Percentiles rank a stretch among this genome's conserved stretches.
These are phyloP conservation scores for Itoplectis maculator DNA, from an alignment of 2,888 invertebrate genomes.

Conservation along the genomic window DNA sequence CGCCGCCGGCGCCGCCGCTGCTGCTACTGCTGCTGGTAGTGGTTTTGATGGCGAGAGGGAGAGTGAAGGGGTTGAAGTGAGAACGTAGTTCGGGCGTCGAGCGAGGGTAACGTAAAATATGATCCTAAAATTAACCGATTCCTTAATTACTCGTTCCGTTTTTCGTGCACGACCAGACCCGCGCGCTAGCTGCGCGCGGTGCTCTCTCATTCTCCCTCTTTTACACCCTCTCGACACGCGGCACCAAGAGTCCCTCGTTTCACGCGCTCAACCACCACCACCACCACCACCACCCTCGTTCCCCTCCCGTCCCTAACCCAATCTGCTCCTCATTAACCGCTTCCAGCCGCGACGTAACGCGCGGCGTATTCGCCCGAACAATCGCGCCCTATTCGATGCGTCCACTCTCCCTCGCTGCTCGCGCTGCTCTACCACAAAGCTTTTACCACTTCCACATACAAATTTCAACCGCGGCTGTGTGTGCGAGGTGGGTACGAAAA, in stretches of 20 bases:
- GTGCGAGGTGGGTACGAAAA: too few species aligned
- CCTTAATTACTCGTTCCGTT: slow-evolving; percentile 81
- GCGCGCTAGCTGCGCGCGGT: too few species aligned
- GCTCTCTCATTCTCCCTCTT: slow-evolving; percentile 42
- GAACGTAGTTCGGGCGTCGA: slow-evolving; percentile 28
- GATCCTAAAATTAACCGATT: slow-evolving; percentile 82
- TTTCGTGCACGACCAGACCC: slow-evolving; percentile 69
- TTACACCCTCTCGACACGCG: slow-evolving; percentile 62
- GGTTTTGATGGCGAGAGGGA: slow-evolving; percentile 31
- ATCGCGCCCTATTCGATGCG: slow-evolving; percentile 36
- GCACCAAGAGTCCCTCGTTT: slow-evolving; percentile 63
- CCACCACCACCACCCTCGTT: slow-evolving; percentile 27
- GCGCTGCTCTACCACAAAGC: not conserved
- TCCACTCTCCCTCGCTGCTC: slow-evolving; percentile 30
- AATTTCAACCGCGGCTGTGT: not conserved
- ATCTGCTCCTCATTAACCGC: slow-evolving; percentile 77
- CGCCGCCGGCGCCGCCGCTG: too few species aligned
- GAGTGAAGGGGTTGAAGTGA: slow-evolving; percentile 57
- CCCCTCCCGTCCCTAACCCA: slow-evolving; percentile 66
- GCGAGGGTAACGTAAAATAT: slow-evolving; percentile 78
- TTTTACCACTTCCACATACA: not conserved
- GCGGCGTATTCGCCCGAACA: slow-evolving; percentile 45
- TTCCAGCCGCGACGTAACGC: slow-evolving; percentile 59
- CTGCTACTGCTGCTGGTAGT: too few species aligned
- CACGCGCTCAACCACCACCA: slow-evolving; percentile 47